Base-by-base conservation (phyloP, 2,113 vertebrate species). In the Myotis brandtii region DNA sequence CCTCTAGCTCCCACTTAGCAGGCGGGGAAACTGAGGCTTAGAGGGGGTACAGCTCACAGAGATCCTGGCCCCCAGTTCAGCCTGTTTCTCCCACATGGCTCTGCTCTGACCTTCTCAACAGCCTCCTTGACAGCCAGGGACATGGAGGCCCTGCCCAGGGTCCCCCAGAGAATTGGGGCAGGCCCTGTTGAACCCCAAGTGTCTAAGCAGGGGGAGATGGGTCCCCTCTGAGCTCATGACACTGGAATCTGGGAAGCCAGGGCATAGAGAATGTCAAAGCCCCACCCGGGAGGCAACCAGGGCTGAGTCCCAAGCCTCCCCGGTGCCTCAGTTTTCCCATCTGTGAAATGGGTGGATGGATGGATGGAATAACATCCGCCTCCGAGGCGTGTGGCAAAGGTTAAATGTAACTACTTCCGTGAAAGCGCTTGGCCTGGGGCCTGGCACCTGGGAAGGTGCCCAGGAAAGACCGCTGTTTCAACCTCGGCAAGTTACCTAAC, bases 391-490 rank as follows among this genome's bases (percentile, higher is more conserved):
- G 20, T 6, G 34, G 86, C 79, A 72, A 50, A n/a, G 30, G 25
- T 80, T 46, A 20, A 23, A 13, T n/a, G 13, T 27, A 59, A 23
- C 40, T 12, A 1, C 3, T 9, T 50, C 21, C 5, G 27, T 5
- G 32, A 34, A 43, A 43, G 73, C 2, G 0, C 86, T 34, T n/a
- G 46, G 43, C 1, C 0, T 5, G 52, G 59, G 48, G 43, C 77
- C 84, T 5, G 81, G 50, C 25, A 9, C 3, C 0, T 2, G 20
- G 34, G 82, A n/a, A 37, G 16, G 34, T 9, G 62, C 52, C 69
- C 16, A 0, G 3, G 0, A 32, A 17, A 62, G 88, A 72, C 11
- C 0, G 3, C 30, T 32, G n/a, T 34, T 30, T 43, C 4, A 5
- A 66, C 62, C 17, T 87, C 17, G 70, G 32, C 43, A 7, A 52